Percentiles rank a stretch among this genome's conserved stretches.
These are phyloP conservation scores for Ligdia adustata DNA, from an alignment of 2,888 invertebrate species.

Conservation along the genomic window DNA sequence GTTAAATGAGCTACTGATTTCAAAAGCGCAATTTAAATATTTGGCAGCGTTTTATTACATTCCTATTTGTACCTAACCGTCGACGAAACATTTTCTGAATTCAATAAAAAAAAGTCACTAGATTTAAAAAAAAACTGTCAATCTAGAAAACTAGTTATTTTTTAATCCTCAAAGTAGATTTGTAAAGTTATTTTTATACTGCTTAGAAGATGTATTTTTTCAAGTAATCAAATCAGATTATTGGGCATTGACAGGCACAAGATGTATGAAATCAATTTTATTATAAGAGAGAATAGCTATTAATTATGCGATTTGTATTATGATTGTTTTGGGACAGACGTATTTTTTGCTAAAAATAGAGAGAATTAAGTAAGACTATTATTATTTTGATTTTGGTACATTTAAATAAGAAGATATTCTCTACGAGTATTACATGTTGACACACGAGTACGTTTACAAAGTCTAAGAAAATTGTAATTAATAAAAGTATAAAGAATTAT, in stretches of 20 bases:
- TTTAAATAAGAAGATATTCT: no score
- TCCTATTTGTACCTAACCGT: neutral
- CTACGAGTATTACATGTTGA: no score
- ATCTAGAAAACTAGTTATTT: conserved; percentile 11
- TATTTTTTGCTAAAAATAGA: no score
- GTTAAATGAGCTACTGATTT: conserved; percentile 15
- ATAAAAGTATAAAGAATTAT: no score
- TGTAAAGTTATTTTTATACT: conserved; percentile 4
- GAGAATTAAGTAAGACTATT: no score
- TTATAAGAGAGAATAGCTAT: neutral
- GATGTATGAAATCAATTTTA: conserved; percentile 7
- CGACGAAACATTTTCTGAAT: no score
- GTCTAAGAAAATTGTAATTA: no score
- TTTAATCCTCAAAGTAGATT: conserved; percentile 5
- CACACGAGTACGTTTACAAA: no score
- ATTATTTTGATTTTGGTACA: no score
- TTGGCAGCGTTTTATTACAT: neutral
- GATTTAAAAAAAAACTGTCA: conserved; percentile 1
- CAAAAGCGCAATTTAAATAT: neutral
- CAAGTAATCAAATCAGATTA: conserved; percentile 10
- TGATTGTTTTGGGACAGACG: conserved; percentile 13
- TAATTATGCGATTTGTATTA: neutral
- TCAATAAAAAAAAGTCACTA: no score
- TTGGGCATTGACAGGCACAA: neutral
- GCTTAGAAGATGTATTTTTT: conserved; percentile 11